Conservation (phyloP, 1,140 invertebrate species). For the Cydia splendana region DNA sequence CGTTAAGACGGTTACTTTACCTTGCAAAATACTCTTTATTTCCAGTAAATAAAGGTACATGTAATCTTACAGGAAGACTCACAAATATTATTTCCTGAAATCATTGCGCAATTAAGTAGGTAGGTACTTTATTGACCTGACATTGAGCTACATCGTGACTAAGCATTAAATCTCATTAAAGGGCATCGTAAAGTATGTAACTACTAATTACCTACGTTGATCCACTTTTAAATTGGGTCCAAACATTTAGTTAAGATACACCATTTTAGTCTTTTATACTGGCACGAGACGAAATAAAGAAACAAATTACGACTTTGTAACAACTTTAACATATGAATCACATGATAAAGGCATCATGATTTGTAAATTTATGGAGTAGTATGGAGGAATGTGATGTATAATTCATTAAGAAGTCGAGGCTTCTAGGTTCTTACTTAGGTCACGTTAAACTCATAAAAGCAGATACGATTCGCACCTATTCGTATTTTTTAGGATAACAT, state of each 20-base stretch:
- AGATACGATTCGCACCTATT: too few species aligned
- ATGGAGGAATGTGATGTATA: too few species aligned
- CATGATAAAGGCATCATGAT: too few species aligned
- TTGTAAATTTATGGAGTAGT: too few species aligned
- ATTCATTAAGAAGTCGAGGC: too few species aligned
- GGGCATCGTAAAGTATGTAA: not conserved
- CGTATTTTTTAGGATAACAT: too few species aligned
- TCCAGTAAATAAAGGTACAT: too few species aligned
- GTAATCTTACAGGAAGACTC: not conserved
- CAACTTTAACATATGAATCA: too few species aligned
- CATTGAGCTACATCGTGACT: not conserved
- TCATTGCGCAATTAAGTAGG: conserved; percentile 1
- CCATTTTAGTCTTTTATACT: not conserved
- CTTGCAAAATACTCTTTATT: not conserved
- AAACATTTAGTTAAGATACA: not conserved
- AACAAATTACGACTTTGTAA: too few species aligned
- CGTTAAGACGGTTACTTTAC: not conserved
- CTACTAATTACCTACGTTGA: not conserved
- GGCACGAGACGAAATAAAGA: not conserved
- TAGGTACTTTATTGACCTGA: not conserved
- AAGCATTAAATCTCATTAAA: conserved; percentile 4
- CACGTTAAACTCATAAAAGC: too few species aligned
- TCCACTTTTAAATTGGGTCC: not conserved
- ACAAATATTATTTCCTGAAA: conserved; percentile 9
- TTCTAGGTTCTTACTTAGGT: too few species aligned